phyloP scores from a whole-genome alignment of 2,113 vertebrate genomes.

The Glareola pratincola region DNA sequence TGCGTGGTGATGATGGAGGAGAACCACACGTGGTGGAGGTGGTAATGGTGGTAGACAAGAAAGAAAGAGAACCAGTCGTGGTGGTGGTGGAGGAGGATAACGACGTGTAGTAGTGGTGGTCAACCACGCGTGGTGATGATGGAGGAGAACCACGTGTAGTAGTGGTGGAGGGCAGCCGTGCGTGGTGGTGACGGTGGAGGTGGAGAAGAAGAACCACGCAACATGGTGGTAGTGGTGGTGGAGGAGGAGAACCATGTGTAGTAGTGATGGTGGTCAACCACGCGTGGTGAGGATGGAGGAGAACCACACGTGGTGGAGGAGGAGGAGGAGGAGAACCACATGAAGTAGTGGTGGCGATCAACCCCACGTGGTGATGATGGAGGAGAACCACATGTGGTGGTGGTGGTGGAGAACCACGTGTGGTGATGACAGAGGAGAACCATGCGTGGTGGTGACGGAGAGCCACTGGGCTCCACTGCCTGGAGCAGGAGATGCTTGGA shows the following conservation, averaged over 20 bases:
- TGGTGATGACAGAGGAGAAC: not conserved
- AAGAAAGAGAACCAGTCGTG: too few relatives aligned
- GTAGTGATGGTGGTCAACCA: too few relatives aligned
- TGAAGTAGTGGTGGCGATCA: too few relatives aligned
- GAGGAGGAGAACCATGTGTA: too few relatives aligned
- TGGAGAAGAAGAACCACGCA: not conserved
- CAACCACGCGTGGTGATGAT: too few relatives aligned
- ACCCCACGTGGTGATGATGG: fast-evolving
- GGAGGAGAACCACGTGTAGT: not conserved
- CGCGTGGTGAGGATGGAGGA: too few relatives aligned
- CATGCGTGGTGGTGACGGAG: fast-evolving
- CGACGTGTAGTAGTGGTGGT: fast-evolving
- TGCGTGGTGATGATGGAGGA: fast-evolving
- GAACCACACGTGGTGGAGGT: not conserved
- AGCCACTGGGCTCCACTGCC: not conserved
- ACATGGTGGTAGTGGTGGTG: too few relatives aligned
- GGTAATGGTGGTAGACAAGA: too few relatives aligned
- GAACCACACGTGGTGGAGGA: too few relatives aligned
- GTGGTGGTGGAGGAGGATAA: not conserved
- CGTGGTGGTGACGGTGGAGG: not conserved
- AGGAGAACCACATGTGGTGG: not conserved
- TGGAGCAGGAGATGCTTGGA: not conserved
- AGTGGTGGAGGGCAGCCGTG: not conserved
- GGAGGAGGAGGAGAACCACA: not conserved
- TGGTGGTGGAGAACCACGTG: not conserved